Evolutionary conservation across 2,113 vertebrate genomes (phyloP), one percentile per base, ranked within the genome.

Genomic region (Centropus bengalensis): DNA sequence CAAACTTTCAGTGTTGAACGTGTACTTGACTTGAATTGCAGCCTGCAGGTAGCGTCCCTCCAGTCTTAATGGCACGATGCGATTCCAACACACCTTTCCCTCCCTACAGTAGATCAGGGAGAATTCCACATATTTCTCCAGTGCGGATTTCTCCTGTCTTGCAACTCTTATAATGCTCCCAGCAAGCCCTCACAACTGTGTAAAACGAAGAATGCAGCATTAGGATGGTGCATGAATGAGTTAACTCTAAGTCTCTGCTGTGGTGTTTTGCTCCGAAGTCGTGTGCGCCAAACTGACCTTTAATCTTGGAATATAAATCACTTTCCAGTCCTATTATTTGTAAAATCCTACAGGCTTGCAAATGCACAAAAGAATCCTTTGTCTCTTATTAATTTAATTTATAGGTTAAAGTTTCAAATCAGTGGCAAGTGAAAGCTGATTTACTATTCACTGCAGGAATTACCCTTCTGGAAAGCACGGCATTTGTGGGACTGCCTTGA

Each of bases 261-360:
- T 5, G 76, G 67, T 64, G 87, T 95, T 96, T 84, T 64, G 88
- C 95, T 93, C 93, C 83, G 3, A 21, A 84, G 96, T 95, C 93
- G 92, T 93, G 93, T 96, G 93, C 59, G 87, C 96, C 78, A 62
- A 83, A 64, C 96, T 96, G 96, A 97, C 97, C 97, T 98, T 97
- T 97, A 93, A 97, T 97, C 96, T 93, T 47, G 89, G 95, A 95
- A 88, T 96, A 97, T 97, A 97, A 98, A 98, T 97, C 98, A 98
- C 97, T 96, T 97, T 97, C 96, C 97, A 96, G 93, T 95, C 94
- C 96, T 94, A 87, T 97, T 96, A 96, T 97, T 97, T 70, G 96
- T 95, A 95, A 97, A 97, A 97, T 97, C 94, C 96, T 96, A 85
- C 96, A 97, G 97, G 96, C 95, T 97, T 63, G 42, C 58, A 20